phyloP scores from a whole-genome alignment of 2,113 vertebrate species.

The human region DNA sequence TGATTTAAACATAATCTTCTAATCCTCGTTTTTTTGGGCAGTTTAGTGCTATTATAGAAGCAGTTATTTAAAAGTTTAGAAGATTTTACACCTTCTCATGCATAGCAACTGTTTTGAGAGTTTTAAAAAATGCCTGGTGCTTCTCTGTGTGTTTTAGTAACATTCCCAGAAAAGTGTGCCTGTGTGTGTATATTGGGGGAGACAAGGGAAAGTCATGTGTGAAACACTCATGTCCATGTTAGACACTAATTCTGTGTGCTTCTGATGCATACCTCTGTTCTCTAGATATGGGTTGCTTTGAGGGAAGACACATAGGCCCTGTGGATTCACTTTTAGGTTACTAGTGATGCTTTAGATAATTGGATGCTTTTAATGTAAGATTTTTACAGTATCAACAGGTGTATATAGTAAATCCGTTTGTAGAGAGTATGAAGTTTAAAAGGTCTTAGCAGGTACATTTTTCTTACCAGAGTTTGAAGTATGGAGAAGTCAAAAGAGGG shows the following conservation, averaged over 20 bases:
- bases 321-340: not conserved
- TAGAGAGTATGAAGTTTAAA: not conserved
- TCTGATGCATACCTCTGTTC: not conserved
- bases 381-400: not conserved
- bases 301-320: not conserved
- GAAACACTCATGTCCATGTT: not conserved
- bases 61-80: slow-evolving; percentile 19
- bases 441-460: slow-evolving; percentile 28
- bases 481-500: slow-evolving; percentile 28
- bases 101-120: not conserved
- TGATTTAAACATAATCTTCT: not conserved
- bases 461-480: slow-evolving; percentile 48
- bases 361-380: not conserved
- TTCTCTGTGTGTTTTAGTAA: not conserved
- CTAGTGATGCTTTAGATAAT: slow-evolving; percentile 12
- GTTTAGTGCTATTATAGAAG: slow-evolving; percentile 26
- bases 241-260: not conserved
- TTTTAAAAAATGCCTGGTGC: not conserved
- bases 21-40: slow-evolving; percentile 4
- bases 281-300: not conserved
- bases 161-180: not conserved
- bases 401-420: slow-evolving; percentile 1
- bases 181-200: not conserved
- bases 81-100: slow-evolving; percentile 3
- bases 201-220: not conserved